phyloP scores from a whole-genome alignment of 1,140 invertebrate genomes.

The Cyclina sinensis region DNA sequence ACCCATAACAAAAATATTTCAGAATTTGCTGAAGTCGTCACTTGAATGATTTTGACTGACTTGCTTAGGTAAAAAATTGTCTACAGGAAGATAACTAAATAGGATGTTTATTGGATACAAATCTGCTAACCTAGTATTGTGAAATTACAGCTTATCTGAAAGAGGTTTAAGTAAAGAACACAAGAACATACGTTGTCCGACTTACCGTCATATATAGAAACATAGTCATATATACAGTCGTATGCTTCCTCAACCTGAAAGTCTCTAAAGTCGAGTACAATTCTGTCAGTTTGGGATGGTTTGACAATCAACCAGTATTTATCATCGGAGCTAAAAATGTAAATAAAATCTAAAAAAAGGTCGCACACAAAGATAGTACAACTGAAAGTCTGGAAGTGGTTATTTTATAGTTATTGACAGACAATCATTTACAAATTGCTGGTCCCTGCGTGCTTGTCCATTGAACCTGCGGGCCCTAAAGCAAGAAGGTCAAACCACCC shows the following conservation, averaged over 20 bases:
- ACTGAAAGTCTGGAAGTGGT: neutral
- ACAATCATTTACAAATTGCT: too few relatives aligned
- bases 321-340: constrained; percentile 23
- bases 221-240: constrained; percentile 12
- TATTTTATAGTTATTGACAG: neutral
- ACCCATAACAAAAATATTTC: too few relatives aligned
- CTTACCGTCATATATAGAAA: constrained; percentile 36
- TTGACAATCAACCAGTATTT: constrained; percentile 33
- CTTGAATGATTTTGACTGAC: too few relatives aligned
- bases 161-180: too few relatives aligned
- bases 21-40: too few relatives aligned
- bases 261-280: constrained; percentile 1
- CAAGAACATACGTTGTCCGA: too few relatives aligned
- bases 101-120: too few relatives aligned
- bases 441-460: neutral
- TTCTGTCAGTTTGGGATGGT: constrained; percentile 9
- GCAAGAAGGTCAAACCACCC: neutral
- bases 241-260: neutral
- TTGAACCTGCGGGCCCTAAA: neutral
- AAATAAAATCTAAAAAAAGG: neutral
- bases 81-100: too few relatives aligned
- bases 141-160: too few relatives aligned
- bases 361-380: too few relatives aligned
- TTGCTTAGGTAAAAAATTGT: too few relatives aligned
- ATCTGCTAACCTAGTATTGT: too few relatives aligned